Conservation (phyloP, 2,113 vertebrate genomes). For the Anguilla rostrata region DNA sequence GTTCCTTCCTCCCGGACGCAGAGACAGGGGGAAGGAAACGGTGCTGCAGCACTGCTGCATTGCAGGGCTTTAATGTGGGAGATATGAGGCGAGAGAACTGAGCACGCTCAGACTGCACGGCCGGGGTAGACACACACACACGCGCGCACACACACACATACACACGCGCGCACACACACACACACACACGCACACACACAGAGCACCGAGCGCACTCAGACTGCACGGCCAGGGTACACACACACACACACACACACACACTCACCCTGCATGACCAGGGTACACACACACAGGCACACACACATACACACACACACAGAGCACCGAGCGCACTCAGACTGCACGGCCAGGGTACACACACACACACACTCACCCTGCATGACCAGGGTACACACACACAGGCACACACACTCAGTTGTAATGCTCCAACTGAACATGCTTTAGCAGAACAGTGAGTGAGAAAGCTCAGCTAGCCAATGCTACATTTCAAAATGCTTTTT, state of each 20-base stretch:
- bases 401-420: neutral
- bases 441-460: neutral
- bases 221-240: too few species aligned
- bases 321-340: neutral
- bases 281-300: neutral
- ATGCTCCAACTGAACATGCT: neutral
- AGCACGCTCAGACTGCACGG: neutral
- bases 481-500: neutral
- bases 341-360: neutral
- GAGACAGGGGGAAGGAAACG: neutral
- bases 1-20: neutral
- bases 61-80: slow-evolving; percentile 23
- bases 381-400: neutral
- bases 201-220: neutral
- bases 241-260: too few species aligned
- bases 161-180: neutral
- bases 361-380: neutral
- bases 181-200: neutral
- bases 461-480: neutral
- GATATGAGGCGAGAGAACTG: slow-evolving; percentile 15
- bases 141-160: neutral
- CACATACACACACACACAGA: neutral
- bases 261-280: too few species aligned
- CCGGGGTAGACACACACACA: neutral
- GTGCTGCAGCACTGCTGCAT: slow-evolving; percentile 25